Conservation (phyloP, 2,797 vertebrate species). For the Sebastes itinus region DNA sequence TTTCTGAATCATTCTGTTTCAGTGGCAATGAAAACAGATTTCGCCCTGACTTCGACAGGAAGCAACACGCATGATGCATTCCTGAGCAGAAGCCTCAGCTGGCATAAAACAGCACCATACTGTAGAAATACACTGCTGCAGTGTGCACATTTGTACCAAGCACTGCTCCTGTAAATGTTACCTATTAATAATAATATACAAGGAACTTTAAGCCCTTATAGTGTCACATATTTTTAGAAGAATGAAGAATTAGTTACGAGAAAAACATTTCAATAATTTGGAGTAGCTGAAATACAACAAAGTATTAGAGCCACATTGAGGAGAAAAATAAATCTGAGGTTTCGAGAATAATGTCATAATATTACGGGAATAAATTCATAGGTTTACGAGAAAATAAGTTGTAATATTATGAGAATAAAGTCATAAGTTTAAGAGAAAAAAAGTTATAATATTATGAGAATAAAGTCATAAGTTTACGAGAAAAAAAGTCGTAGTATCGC, state of each 20-base stretch:
- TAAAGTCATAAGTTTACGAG: too few relatives aligned
- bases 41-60: background rate
- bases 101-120: background rate
- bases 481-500: too few relatives aligned
- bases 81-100: slow-evolving; percentile 14
- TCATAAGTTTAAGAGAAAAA: too few relatives aligned
- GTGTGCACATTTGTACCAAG: background rate
- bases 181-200: background rate
- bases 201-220: background rate
- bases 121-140: background rate
- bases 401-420: too few relatives aligned
- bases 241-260: background rate
- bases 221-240: background rate
- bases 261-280: background rate
- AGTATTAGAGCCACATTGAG: too few relatives aligned
- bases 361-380: too few relatives aligned
- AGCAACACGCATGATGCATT: slow-evolving; percentile 14
- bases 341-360: too few relatives aligned
- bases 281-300: background rate
- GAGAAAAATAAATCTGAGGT: too few relatives aligned
- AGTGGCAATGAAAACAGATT: slow-evolving; percentile 11
- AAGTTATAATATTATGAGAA: too few relatives aligned
- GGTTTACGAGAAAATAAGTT: too few relatives aligned
- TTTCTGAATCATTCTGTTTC: slow-evolving; percentile 16
- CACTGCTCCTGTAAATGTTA: background rate